Base-by-base conservation (phyloP, 2,888 invertebrate species). In the Microctonus aethiopoides region DNA sequence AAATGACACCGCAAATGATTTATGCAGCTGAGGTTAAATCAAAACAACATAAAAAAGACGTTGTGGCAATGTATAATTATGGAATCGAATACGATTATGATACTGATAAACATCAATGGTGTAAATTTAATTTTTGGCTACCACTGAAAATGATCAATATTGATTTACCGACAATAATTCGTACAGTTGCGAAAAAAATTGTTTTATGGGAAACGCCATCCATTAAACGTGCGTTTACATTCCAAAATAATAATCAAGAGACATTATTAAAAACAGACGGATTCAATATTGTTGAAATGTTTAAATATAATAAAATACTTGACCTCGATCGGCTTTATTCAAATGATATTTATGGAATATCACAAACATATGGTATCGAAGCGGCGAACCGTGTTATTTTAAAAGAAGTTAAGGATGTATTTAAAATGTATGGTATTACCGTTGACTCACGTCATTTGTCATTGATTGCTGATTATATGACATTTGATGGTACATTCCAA, bases 381-480 rank as follows among this genome's bases (percentile, higher is more conserved):
- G 99, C 99, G 0, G 99, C 98, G 0, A 91, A 92, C 62, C 92
- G 92, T 85, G 95, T 96, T 2, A 94, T 99, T 68, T 93, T 96
- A 11, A 95, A 94, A 87, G 99, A 99, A 89, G 94, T 99, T 57
- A 92, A 94, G 85, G 95, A 96, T 83, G 99, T 99, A 36, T 99
- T 99, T 87, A 94, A 94, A 77, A 97, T 96, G 0, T 99, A 99
- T 81, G 98, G 98, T 29, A 99, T 99, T 80, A 91, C 92, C 9
- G 98, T 99, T 2, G 96, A 99, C 87, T 93, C 95, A 0, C 90
- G 99, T 26, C 99, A 99, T 90, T 89, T 99, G 80, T 91, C 93
- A 0, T 88, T 99, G 5, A 91, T 99, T 65, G 95, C 99, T 0
- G 99, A 99, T 88, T 99, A 98, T 84, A 99, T 99, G 99, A 99